Evolutionary conservation across 2,888 invertebrate genomes (phyloP), one percentile per base, ranked within the genome.

Genomic region (Drosophila tripunctata): DNA sequence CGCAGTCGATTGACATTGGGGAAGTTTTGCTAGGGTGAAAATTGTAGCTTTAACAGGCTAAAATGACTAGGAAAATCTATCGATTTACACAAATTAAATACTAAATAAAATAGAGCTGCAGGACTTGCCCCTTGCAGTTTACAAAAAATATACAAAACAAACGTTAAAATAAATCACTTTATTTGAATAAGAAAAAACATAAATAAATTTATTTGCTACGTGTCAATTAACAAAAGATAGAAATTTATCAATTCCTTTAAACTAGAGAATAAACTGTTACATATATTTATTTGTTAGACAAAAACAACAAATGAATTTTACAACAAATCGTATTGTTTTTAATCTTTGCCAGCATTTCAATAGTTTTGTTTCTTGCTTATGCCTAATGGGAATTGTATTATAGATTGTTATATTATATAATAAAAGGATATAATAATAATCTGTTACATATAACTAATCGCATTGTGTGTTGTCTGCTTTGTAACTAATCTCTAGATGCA

Each of bases 221-320:
- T n/a, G n/a, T n/a, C n/a, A n/a, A n/a, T n/a, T n/a, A n/a, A n/a
- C n/a, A 30, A 44, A 33, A 14, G 40, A 33, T 21, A 8, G 4
- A 30, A 52, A 38, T 27, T 14, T 1, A 44, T 24, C 19, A 52
- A 52, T 64, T 48, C 40, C 30, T 65, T 47, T 38, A 4, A 15
- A 3, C 10, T 14, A 5, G 3, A 21, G 12, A 38, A 14, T 3
- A n/a, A n/a, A 0, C 30, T 27, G 52, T 21, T 47, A 43, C 14
- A 47, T 14, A 33, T 33, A 12, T 15, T 19, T 19, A 1, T 3
- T 12, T 19, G n/a, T n/a, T 36, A 12, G 0, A 3, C 12, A 30
- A 55, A 31, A 7, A 43, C 0, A 17, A 36, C 6, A 17, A 17
- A 36, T 10, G 1, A 4, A 4, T 36, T 10, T 15, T 35, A 14